These are phyloP conservation scores for Cotesia congregata DNA, from an alignment of 2,888 invertebrate genomes.

Conservation along the genomic window DNA sequence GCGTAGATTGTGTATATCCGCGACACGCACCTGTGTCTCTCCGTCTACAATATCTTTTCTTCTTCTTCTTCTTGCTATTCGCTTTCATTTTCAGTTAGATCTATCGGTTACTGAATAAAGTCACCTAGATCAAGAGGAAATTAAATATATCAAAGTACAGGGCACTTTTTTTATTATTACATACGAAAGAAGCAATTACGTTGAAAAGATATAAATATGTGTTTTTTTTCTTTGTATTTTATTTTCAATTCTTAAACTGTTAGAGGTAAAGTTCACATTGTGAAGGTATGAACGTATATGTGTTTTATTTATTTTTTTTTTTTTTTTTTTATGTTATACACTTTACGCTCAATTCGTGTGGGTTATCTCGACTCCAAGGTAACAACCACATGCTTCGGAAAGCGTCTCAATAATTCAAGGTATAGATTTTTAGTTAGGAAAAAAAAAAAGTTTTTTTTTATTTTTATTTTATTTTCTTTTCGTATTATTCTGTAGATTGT, in stretches of 20 bases:
- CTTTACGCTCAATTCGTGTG: conserved; percentile 2
- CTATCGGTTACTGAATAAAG: background rate
- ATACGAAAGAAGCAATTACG: no score
- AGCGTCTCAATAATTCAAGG: conserved; percentile 61
- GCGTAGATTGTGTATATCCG: conserved; percentile 61
- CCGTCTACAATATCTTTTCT: conserved; percentile 41
- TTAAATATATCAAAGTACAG: no score
- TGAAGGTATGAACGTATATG: conserved; percentile 17
- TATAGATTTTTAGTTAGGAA: conserved; percentile 56
- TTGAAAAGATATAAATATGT: background rate
- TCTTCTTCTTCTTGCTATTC: conserved; percentile 21
- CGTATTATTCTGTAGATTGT: conserved; percentile 43
- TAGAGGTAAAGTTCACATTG: background rate
- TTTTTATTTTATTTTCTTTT: conserved; percentile 32
- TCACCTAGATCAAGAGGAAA: conserved; percentile 23
- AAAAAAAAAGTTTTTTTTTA: conserved; percentile 11
- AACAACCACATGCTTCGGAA: conserved; percentile 38
- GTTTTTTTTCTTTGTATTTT: conserved; percentile 38
- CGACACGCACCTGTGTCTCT: conserved; percentile 62
- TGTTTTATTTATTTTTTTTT: conserved; percentile 23
- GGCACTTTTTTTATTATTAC: no score
- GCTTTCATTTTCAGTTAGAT: background rate
- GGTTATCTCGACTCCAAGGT: conserved; percentile 37
- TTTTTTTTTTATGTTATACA: no score
- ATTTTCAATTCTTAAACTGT: conserved; percentile 42